A percentile compares a stretch with the other conserved stretches of the same genome.
phyloP scores from a whole-genome alignment of 2,113 vertebrate species.

The Diadophis punctatus region DNA sequence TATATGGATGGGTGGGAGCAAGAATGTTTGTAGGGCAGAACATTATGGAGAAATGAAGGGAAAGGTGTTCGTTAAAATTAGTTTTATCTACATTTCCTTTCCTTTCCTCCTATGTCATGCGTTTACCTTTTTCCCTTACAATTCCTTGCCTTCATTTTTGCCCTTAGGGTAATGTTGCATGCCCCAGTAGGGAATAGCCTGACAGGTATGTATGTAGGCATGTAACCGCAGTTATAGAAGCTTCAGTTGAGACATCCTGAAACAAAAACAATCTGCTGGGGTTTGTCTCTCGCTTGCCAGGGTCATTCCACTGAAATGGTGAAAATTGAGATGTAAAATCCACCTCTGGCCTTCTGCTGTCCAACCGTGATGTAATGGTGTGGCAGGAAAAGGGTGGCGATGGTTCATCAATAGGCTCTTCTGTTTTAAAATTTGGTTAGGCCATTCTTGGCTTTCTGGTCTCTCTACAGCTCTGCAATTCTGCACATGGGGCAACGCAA shows the following conservation, averaged over 20 bases:
- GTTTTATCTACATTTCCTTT: neutral
- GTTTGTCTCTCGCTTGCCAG: neutral
- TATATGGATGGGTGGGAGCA: neutral
- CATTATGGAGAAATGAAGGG: neutral
- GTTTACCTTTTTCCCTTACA: neutral
- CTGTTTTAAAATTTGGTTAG: conserved; percentile 47
- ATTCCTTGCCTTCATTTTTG: neutral
- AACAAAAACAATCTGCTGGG: neutral
- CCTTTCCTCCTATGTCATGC: neutral
- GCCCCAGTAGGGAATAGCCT: neutral
- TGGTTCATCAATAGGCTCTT: conserved; percentile 52
- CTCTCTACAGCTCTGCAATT: conserved; percentile 69
- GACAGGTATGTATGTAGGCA: neutral
- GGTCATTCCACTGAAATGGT: neutral
- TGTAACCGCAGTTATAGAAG: neutral
- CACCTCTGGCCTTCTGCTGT: neutral
- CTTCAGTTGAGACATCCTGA: conserved; percentile 1
- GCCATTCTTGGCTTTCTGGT: conserved; percentile 64
- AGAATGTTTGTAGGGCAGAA: neutral
- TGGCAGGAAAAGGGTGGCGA: conserved; percentile 28
- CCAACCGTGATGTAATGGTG: neutral
- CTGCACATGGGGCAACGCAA: conserved; percentile 51
- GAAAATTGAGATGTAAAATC: neutral
- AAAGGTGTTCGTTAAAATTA: neutral
- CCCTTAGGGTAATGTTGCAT: neutral